Evolutionary conservation across 2,113 vertebrate species (phyloP), one percentile per base, ranked within the genome.

Genomic region (Picathartes gymnocephalus): DNA sequence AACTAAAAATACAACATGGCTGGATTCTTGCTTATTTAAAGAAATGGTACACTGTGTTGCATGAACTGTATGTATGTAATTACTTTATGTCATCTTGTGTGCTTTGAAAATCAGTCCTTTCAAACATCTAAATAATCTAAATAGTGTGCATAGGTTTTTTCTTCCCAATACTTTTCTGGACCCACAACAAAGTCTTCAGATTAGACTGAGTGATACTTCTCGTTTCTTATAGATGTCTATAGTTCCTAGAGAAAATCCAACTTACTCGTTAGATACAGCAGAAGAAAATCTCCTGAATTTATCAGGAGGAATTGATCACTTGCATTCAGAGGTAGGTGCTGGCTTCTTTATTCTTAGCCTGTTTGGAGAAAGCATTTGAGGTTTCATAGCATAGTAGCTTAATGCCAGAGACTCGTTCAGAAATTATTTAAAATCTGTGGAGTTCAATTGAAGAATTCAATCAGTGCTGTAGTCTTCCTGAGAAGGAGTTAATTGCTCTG

Each of bases 311-410:
- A 96, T 96, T 12, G 92, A 97, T 60, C 81, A 88, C 22, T 87
- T 99, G 21, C 93, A 97, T 47, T 83, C 90, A 74, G 83, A 96
- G 96, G 98, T 98, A 66, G 51, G 86, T 79, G 31, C 28, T 61
- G 64, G 8, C 7, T 58, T 68, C 21, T 92, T 73, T 74, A 37
- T 84, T 93, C 61, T 47, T 81, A 66, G 20, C 12, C n/a, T 51
- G 48, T 60, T 18, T 68, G 60, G 37, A 78, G 28, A 78, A 66
- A 69, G 60, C 2, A 23, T 81, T 73, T 58, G 44, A 58, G 20
- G 18, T 76, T 57, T 93, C 47, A 42, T 71, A 65, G 22, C 17
- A 30, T 72, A 27, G 16, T 24, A 45, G 5, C 3, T 8, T 42
- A 44, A 51, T 62, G 35, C 7, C 17, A 51, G 18, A 65, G n/a